Evolutionary conservation across 1,140 invertebrate genomes (phyloP), one percentile per base, ranked within the genome.

Genomic region (Papilio glaucus): DNA sequence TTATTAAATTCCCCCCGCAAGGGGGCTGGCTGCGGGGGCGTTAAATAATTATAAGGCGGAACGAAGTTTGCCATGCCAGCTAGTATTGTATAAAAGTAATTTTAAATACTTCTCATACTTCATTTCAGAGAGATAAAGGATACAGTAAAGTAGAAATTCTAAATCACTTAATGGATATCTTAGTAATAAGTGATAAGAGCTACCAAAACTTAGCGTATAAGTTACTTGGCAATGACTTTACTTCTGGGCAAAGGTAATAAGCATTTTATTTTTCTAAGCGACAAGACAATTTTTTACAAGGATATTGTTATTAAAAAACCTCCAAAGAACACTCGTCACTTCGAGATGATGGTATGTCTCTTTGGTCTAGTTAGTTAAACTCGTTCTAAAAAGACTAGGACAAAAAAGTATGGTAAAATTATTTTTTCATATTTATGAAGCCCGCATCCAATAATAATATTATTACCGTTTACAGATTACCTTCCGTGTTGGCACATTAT

Each of bases 401-500:
- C n/a, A n/a, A n/a, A n/a, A n/a, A n/a, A n/a, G n/a, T n/a, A n/a
- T n/a, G n/a, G n/a, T n/a, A n/a, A n/a, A n/a, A n/a, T n/a, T n/a
- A n/a, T n/a, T n/a, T n/a, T n/a, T n/a, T n/a, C n/a, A n/a, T n/a
- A n/a, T n/a, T n/a, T n/a, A n/a, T n/a, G n/a, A n/a, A n/a, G n/a
- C n/a, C n/a, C n/a, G n/a, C n/a, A n/a, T n/a, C n/a, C n/a, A 18
- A 21, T 10, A 10, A 24, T 57, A 57, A 69, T 65, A 42, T 15
- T 63, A 39, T 4, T 63, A 37, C 18, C 6, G 39, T 49, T 92
- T 89, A 72, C 80, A 93, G 91, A 33, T 72, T 75, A 29, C 79
- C 79, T 37, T 88, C 89, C 6, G 87, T 81, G 1, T 77, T 93
- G 37, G 80, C 79, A 74, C 92, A 94, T 69, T 94, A 91, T 71